Evolutionary conservation across 2,888 invertebrate genomes (phyloP), one percentile per base, ranked within the genome.

Genomic region (Poecilobothrus nobilitatus): DNA sequence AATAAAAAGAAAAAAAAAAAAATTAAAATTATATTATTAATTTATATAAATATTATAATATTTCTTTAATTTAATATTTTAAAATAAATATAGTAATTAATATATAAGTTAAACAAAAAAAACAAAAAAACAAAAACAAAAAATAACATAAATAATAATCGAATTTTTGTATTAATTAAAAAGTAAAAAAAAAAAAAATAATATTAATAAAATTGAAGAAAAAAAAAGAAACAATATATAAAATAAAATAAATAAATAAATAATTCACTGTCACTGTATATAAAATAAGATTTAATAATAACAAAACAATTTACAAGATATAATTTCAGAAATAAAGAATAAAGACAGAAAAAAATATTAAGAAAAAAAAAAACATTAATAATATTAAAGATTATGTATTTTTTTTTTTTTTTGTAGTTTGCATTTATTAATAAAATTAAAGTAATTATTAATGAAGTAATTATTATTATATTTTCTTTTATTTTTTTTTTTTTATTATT

Each of bases 251-350:
- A 34, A 7, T 7, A 34, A 10, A 37, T 10, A 37, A 37, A 10
- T 37, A 53, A 53, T 53, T 18, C 53, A 53, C 53, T 53, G 53
- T 53, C 53, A 53, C 53, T 53, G 53, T 53, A 53, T 53, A 53
- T 53, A 53, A 53, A 15, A 53, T 53, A 53, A 53, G 53, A 53
- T 53, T 53, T 12, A 53, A 53, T 15, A 53, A 18, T 15, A 53
- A 41, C 15, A 41, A 41, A 41, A 12, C 41, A 8, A 41, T 41
- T n/a, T 41, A 41, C 41, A 9, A 4, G 27, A 37, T 4, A 37
- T 37, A 37, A 37, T 37, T 37, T 53, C 53, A 53, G 18, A 44
- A 44, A 44, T 9, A 34, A 34, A 34, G 5, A 37, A 37, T 37
- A 37, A 12, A 37, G 27, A 37, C 37, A 37, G 37, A 37, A 37